Percentiles rank a stretch among this genome's conserved stretches.
Evolutionary conservation across 2,888 invertebrate species (phyloP).

Genomic region (Drosophila formosana): DNA sequence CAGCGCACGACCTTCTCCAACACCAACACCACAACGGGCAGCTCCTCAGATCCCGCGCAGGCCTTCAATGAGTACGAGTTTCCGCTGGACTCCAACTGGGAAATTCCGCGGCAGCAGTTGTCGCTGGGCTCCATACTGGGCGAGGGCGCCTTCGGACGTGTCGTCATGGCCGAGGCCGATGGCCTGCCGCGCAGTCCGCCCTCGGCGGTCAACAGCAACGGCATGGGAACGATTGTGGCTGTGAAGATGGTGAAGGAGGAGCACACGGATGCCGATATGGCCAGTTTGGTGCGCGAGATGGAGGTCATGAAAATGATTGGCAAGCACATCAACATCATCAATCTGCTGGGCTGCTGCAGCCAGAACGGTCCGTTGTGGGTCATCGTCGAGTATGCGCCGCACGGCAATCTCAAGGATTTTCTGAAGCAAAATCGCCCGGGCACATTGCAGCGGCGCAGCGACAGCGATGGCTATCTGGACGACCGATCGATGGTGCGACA

Average conservation of each 20-base stretch:
- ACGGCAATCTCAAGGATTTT: slow-evolving; percentile 98
- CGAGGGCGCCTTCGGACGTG: slow-evolving; percentile 99
- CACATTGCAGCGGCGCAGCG: slow-evolving; percentile 65
- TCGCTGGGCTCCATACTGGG: slow-evolving; percentile 93
- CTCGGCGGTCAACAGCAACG: slow-evolving; percentile 19
- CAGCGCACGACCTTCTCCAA: slow-evolving; percentile 90
- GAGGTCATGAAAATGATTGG: slow-evolving; percentile 99
- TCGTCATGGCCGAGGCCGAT: slow-evolving; percentile 95
- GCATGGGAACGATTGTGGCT: slow-evolving; percentile 90
- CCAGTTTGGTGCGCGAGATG: slow-evolving; percentile 98
- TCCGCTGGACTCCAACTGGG: slow-evolving; percentile 97
- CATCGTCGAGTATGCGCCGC: slow-evolving; percentile 94
- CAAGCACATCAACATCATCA: slow-evolving; percentile 98
- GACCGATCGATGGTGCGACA: slow-evolving; percentile 50
- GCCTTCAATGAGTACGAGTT: slow-evolving; percentile 97
- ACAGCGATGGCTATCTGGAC: slow-evolving; percentile 76
- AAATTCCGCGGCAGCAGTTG: slow-evolving; percentile 93
- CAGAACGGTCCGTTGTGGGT: slow-evolving; percentile 95
- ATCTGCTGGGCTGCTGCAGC: slow-evolving; percentile 97
- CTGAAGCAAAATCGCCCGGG: slow-evolving; percentile 90
- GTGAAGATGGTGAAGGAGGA: slow-evolving; percentile 99
- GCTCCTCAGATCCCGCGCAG: slow-evolving; percentile 87
- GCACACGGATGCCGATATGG: slow-evolving; percentile 98
- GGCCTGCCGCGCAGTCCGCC: slow-evolving; percentile 61
- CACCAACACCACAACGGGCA: slow-evolving; percentile 86